phyloP scores from a whole-genome alignment of 2,888 invertebrate genomes.

The Ophraella communa region DNA sequence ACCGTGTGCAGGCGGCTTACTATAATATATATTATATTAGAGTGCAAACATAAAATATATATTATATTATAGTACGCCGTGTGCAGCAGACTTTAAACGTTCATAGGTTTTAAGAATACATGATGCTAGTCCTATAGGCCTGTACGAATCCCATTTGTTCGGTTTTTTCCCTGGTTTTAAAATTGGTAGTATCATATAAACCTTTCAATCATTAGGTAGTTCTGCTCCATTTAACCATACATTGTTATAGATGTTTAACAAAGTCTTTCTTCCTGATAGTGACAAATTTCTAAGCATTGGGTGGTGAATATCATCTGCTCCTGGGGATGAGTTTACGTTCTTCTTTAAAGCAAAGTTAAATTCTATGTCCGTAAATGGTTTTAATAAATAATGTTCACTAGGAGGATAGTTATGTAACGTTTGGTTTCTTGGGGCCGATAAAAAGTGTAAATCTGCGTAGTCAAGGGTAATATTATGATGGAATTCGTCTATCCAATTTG shows the following conservation, averaged over 20 bases:
- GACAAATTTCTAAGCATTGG: not conserved
- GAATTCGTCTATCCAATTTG: constrained; percentile 16
- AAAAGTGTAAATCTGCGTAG: not conserved
- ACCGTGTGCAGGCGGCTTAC: too few relatives aligned
- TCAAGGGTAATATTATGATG: too few relatives aligned
- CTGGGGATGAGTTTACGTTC: not conserved
- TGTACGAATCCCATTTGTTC: constrained; percentile 7
- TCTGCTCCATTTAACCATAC: not conserved
- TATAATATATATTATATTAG: too few relatives aligned
- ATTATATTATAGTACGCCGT: too few relatives aligned
- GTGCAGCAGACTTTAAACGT: too few relatives aligned
- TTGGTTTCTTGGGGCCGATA: not conserved
- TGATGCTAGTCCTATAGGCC: constrained; percentile 12
- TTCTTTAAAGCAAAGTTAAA: not conserved
- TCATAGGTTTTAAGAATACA: constrained; percentile 13
- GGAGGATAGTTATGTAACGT: not conserved
- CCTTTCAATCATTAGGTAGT: not conserved
- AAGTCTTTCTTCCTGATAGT: not conserved
- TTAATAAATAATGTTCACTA: not conserved
- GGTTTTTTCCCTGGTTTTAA: not conserved
- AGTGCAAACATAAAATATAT: too few relatives aligned
- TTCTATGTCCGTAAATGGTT: not conserved
- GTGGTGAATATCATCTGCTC: not conserved
- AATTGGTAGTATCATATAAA: not conserved
- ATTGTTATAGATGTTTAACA: not conserved